Conservation (phyloP, 2,888 invertebrate species). For the Aporophyla nigra region DNA sequence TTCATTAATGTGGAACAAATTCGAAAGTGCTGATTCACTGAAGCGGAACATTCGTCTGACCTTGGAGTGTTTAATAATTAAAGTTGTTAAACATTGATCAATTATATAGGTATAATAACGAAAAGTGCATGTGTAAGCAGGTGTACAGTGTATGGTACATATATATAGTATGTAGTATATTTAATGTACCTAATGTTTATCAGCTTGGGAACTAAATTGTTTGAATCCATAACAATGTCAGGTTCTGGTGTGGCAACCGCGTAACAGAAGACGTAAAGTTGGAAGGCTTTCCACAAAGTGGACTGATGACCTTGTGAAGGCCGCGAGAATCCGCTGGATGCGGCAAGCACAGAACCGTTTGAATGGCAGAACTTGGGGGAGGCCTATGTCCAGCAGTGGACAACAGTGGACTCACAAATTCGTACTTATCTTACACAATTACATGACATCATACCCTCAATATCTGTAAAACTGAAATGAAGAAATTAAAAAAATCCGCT, state of each 20-base stretch:
- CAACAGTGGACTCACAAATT: no score
- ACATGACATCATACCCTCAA: no score
- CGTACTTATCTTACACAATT: no score
- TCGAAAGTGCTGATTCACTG: conserved; percentile 59
- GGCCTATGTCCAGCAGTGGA: no score
- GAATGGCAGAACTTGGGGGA: no score
- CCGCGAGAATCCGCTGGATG: no score
- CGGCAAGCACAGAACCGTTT: no score
- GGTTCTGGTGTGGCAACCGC: not conserved
- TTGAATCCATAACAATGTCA: not conserved
- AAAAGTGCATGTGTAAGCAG: conserved; percentile 11
- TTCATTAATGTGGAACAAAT: conserved; percentile 28
- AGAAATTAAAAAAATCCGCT: no score
- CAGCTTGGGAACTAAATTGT: not conserved
- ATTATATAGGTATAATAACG: not conserved
- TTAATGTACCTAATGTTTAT: conserved; percentile 4
- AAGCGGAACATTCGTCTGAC: conserved; percentile 53
- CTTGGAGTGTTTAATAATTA: conserved; percentile 40
- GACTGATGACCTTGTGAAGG: no score
- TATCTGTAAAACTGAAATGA: no score
- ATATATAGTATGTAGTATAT: not conserved
- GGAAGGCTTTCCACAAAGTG: no score
- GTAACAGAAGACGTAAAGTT: no score
- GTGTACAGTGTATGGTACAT: not conserved
- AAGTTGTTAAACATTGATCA: conserved; percentile 24